A percentile compares a stretch with the other conserved stretches of the same genome.
Conservation (phyloP, 1,140 invertebrate genomes). For the Bombyx mandarina region DNA sequence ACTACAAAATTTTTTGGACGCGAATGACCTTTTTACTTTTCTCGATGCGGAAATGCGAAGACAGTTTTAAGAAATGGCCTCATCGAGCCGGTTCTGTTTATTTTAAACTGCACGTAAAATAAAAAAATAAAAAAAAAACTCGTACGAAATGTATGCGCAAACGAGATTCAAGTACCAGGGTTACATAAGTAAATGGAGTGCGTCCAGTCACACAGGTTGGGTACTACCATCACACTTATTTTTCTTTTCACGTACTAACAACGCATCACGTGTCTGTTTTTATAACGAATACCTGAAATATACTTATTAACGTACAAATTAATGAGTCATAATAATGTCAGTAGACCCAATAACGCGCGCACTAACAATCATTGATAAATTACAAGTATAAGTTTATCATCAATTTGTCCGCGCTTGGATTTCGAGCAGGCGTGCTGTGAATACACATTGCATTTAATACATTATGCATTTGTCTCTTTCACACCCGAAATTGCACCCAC, state of each 20-base stretch:
- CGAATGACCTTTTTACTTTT: conserved; percentile 64
- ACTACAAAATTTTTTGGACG: conserved; percentile 45
- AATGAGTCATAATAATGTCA: too few species aligned
- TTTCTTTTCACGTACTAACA: too few species aligned
- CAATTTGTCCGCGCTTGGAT: conserved; percentile 20
- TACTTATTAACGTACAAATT: too few species aligned
- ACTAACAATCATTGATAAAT: too few species aligned
- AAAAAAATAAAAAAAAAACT: conserved; percentile 40
- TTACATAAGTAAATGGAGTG: conserved; percentile 42
- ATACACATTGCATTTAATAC: conserved; percentile 14
- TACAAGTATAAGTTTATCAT: conserved; percentile 12
- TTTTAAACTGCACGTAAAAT: conserved; percentile 37
- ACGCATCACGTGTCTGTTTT: too few species aligned
- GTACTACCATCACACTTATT: conserved; percentile 24
- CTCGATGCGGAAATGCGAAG: conserved; percentile 63
- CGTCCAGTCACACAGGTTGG: conserved; percentile 40
- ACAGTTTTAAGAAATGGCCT: conserved; percentile 55
- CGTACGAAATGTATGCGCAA: conserved; percentile 64
- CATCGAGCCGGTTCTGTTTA: conserved; percentile 55
- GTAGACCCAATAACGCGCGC: too few species aligned
- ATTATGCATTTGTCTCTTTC: conserved; percentile 11
- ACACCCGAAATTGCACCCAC: conserved; percentile 16
- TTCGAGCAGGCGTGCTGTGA: conserved; percentile 13
- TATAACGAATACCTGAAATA: too few species aligned
- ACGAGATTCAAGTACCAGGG: conserved; percentile 62